These are phyloP conservation scores for Chiroxiphia lanceolata DNA, from an alignment of 2,797 vertebrate species.

Conservation along the genomic window DNA sequence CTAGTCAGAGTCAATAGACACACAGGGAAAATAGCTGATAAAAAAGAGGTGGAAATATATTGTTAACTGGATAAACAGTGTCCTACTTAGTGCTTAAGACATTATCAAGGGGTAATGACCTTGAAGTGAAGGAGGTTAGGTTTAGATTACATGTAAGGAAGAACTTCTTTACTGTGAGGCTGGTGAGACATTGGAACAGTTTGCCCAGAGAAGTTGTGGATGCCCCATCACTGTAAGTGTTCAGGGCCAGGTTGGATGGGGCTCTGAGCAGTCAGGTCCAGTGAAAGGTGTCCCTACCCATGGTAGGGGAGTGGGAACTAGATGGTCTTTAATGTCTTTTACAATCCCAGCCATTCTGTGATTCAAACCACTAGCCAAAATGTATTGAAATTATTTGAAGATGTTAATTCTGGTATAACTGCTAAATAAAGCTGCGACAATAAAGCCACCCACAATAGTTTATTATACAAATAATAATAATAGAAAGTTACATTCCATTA, in stretches of 20 bases:
- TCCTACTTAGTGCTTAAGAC: background rate
- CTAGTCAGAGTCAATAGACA: background rate
- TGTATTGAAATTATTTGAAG: background rate
- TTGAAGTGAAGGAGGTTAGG: background rate
- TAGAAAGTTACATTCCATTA: background rate
- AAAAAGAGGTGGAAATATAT: background rate
- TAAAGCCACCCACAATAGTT: background rate
- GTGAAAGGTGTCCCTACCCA: background rate
- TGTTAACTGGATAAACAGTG: background rate
- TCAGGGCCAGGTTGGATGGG: background rate
- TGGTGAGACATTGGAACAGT: background rate
- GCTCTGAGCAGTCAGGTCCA: background rate
- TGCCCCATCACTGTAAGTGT: background rate
- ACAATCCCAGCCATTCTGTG: background rate
- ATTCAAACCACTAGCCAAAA: background rate
- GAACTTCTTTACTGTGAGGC: background rate
- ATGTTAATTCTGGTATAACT: background rate
- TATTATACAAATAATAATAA: background rate
- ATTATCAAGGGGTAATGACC: background rate
- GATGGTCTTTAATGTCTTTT: background rate
- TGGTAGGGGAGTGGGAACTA: background rate
- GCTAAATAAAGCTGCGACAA: background rate
- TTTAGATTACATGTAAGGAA: background rate
- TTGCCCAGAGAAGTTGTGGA: background rate
- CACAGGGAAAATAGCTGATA: background rate